Evolutionary conservation across 2,797 vertebrate genomes (phyloP), one percentile per base, ranked within the genome.

Genomic region (Erithacus rubecula): DNA sequence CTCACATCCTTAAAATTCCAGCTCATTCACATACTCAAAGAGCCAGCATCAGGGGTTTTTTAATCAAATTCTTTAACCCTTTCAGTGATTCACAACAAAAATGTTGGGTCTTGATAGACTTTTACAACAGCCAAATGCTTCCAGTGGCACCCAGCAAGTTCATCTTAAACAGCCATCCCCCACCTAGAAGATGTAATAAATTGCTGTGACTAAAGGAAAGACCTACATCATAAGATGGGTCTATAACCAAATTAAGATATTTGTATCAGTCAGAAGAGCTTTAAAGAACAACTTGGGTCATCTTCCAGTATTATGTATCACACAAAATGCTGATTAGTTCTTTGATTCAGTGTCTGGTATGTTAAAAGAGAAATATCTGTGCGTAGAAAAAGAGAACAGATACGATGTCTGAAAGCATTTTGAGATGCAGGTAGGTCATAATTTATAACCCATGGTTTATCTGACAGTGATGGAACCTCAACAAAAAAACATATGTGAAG

Each of bases 401-500:
- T 15, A 19, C 9, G 20, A 74, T 13, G 5, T 4, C 22, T 83
- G 34, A 55, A 74, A 49, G 24, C 9, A 12, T 52, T 82, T 36
- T 60, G 22, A 32, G 17, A 63, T 44, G 27, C 17, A 56, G 37
- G 14, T 51, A 81, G 22, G 10, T 71, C 47, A 75, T 36, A 37
- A 87, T 72, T 79, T 44, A 16, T 43, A 84, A 34, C 2, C 11
- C 13, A 3, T 47, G 18, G 47, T 90, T 92, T 67, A 65, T 52
- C 11, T 26, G 29, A 55, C 4, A 60, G 36, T 12, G n/a, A 81
- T 1, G 1, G 15, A 92, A 78, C 12, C 10, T 58, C 70, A 88
- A 43, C 3, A 69, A 63, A 63, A 76, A 87, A 32, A 2, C 1
- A 0, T 12, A 71, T 1, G 0, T 69, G 36, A 46, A 62, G 24